Conservation (phyloP, 2,888 invertebrate species). For the Agrotis segetum region DNA sequence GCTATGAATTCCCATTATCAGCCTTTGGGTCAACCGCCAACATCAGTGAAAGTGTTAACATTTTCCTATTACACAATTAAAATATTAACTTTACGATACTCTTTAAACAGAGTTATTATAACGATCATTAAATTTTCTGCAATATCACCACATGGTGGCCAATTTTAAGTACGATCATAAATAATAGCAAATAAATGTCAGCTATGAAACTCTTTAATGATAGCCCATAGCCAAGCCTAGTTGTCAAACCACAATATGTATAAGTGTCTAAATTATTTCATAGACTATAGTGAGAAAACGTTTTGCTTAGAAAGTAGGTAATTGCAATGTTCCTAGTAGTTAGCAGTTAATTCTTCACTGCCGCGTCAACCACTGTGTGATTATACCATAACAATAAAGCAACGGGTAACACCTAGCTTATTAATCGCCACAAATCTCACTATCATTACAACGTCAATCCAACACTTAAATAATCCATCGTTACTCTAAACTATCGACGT, state of each 20-base stretch:
- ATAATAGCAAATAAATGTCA: slow-evolving; percentile 29
- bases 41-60: slow-evolving; percentile 15
- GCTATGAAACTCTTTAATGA: slow-evolving; percentile 36
- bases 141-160: background rate
- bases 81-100: slow-evolving; percentile 4
- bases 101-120: background rate
- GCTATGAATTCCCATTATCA: slow-evolving; percentile 4
- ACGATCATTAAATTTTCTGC: background rate
- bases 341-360: slow-evolving; percentile 53
- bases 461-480: slow-evolving; percentile 44
- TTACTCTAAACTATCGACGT: slow-evolving; percentile 60
- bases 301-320: slow-evolving; percentile 67
- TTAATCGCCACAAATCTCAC: slow-evolving; percentile 40
- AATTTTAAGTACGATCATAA: slow-evolving; percentile 26
- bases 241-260: slow-evolving; percentile 2
- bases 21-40: background rate
- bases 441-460: slow-evolving; percentile 41
- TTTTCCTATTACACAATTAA: background rate
- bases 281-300: slow-evolving; percentile 41
- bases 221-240: slow-evolving; percentile 19
- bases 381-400: slow-evolving; percentile 59
- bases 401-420: slow-evolving; percentile 41
- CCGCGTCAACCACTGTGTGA: slow-evolving; percentile 50
- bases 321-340: slow-evolving; percentile 63
- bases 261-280: slow-evolving; percentile 39